Conservation (phyloP, 1,140 invertebrate genomes). For the Zaprionus nigranus region DNA sequence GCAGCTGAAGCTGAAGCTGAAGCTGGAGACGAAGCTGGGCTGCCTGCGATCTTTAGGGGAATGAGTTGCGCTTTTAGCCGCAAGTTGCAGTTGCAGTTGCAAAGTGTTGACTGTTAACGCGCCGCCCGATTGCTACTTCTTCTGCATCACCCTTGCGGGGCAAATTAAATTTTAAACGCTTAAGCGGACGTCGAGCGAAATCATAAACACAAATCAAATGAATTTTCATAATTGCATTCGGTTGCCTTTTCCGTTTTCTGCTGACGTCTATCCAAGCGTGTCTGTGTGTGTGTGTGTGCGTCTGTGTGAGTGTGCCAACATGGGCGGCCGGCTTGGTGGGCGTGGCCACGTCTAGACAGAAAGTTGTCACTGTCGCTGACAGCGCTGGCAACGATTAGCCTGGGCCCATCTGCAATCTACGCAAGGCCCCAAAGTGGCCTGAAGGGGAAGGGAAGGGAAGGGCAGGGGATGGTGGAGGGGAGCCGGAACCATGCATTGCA, state of each 20-base stretch:
- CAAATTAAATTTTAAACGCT: conserved; percentile 66
- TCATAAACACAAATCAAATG: conserved; percentile 78
- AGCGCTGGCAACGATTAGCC: conserved; percentile 31
- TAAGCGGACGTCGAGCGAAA: conserved; percentile 62
- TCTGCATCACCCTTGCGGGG: conserved; percentile 12
- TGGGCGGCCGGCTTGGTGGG: conserved; percentile 38
- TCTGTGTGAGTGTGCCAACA: not conserved
- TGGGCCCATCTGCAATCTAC: not conserved
- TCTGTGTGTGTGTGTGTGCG: not conserved
- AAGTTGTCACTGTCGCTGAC: conserved; percentile 46
- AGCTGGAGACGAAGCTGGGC: conserved; percentile 6
- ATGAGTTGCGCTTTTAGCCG: conserved; percentile 66
- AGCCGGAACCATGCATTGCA: not conserved
- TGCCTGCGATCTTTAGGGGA: conserved; percentile 58
- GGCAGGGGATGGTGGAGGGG: not conserved
- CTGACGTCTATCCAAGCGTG: conserved; percentile 37
- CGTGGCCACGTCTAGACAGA: conserved; percentile 46
- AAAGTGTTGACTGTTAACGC: conserved; percentile 51
- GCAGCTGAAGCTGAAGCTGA: conserved; percentile 12
- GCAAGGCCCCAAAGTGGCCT: too few species aligned
- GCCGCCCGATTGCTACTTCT: not conserved
- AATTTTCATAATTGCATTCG: conserved; percentile 79
- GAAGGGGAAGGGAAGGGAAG: too few species aligned
- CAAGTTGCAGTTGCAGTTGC: conserved; percentile 18
- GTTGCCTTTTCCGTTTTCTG: conserved; percentile 60